Conservation (phyloP, 2,113 vertebrate species). For the Ahaetulla prasina region DNA sequence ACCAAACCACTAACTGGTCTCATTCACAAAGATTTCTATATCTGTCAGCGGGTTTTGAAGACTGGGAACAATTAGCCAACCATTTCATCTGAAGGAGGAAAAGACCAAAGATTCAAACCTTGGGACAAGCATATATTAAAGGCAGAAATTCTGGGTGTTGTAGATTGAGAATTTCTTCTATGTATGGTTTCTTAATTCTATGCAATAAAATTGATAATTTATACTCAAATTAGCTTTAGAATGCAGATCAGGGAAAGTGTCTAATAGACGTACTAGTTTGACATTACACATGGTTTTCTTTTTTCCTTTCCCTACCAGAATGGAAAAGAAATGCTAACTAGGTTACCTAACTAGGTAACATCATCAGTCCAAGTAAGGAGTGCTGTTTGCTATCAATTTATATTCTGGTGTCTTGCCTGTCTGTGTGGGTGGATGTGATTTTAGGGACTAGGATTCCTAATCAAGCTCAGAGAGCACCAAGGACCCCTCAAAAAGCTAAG, state of each 20-base stretch:
- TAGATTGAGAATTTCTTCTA: neutral
- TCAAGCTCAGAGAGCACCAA: too few species aligned
- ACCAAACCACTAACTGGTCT: neutral
- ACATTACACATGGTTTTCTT: neutral
- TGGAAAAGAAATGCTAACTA: constrained; percentile 44
- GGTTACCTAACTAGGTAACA: too few species aligned
- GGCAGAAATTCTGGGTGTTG: neutral
- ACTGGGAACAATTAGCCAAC: neutral
- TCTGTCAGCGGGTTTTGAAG: neutral
- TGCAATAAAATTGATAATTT: neutral
- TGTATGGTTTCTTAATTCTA: neutral
- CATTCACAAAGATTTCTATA: neutral
- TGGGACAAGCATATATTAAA: neutral
- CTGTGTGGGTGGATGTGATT: too few species aligned
- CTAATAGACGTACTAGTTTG: neutral
- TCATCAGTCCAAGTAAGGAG: too few species aligned
- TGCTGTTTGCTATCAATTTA: too few species aligned
- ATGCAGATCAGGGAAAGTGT: neutral
- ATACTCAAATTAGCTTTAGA: neutral
- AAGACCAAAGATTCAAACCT: neutral
- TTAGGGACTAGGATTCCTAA: too few species aligned
- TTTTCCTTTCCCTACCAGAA: constrained; percentile 6
- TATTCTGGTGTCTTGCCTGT: too few species aligned
- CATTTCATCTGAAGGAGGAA: neutral
- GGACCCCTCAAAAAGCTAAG: neutral